These are phyloP conservation scores for Tanytarsus gracilentus DNA, from an alignment of 2,888 invertebrate species.

Conservation along the genomic window DNA sequence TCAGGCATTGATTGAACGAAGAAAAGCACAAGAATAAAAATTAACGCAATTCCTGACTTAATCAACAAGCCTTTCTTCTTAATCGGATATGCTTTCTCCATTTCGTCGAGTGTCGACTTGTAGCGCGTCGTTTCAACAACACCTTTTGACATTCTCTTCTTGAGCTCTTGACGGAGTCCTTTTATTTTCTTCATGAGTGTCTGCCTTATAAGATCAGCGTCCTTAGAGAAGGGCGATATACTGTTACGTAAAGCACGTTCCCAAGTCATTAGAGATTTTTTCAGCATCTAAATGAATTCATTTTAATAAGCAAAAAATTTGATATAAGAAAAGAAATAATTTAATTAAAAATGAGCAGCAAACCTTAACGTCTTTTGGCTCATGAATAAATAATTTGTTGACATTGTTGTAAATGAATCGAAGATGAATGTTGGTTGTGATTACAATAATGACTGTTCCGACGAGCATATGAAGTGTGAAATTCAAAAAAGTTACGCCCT, in stretches of 20 bases:
- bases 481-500: constrained; percentile 55
- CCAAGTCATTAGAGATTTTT: constrained; percentile 80
- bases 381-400: constrained; percentile 32
- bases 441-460: constrained; percentile 48
- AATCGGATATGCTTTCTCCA: constrained; percentile 50
- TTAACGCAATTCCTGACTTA: constrained; percentile 51
- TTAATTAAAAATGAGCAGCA: not conserved
- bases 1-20: constrained; percentile 54
- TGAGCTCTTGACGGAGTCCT: constrained; percentile 46
- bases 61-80: constrained; percentile 49
- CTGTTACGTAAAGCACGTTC: constrained; percentile 54
- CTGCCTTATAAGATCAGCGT: constrained; percentile 53
- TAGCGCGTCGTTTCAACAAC: constrained; percentile 41
- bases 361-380: constrained; percentile 21
- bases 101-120: constrained; percentile 47
- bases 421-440: constrained; percentile 48
- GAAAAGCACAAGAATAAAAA: constrained; percentile 52
- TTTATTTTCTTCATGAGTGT: constrained; percentile 50
- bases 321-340: constrained; percentile 37
- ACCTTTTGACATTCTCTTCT: constrained; percentile 44
- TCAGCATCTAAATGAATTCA: constrained; percentile 48
- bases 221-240: constrained; percentile 54
- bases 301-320: constrained; percentile 46
- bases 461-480: constrained; percentile 55
- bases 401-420: constrained; percentile 49